Conservation (phyloP, 1,140 invertebrate genomes). For the Drosophila lini region DNA sequence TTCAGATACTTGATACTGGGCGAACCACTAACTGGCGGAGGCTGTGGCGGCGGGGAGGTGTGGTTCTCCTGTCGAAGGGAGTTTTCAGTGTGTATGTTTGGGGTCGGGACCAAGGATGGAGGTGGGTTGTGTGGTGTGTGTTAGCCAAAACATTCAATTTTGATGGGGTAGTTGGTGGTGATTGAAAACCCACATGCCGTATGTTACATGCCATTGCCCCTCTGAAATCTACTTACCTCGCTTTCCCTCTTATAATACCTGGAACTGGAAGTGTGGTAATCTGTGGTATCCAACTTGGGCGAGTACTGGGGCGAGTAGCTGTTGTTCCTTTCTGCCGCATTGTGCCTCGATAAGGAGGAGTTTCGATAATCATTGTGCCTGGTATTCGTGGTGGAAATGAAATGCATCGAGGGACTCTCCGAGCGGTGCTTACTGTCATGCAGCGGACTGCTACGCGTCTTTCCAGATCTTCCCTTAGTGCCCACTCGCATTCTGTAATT, state of each 20-base stretch:
- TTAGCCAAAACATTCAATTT: conserved; percentile 77
- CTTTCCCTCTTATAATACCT: conserved; percentile 83
- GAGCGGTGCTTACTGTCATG: conserved; percentile 82
- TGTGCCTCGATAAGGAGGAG: conserved; percentile 63
- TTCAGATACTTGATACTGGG: conserved; percentile 77
- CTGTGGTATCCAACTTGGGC: conserved; percentile 75
- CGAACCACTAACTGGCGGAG: conserved; percentile 47
- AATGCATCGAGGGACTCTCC: conserved; percentile 84
- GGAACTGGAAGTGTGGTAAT: conserved; percentile 76
- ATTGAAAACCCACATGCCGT: conserved; percentile 41
- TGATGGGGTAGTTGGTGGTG: conserved; percentile 49
- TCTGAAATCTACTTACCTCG: conserved; percentile 66
- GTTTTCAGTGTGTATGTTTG: conserved; percentile 65
- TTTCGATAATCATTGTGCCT: conserved; percentile 81
- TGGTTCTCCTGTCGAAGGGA: conserved; percentile 77
- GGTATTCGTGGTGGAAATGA: conserved; percentile 73
- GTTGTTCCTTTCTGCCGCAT: conserved; percentile 66
- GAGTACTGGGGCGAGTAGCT: conserved; percentile 83
- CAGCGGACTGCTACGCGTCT: conserved; percentile 81
- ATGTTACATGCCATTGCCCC: conserved; percentile 38
- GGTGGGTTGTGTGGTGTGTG: conserved; percentile 20
- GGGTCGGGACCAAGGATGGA: conserved; percentile 22
- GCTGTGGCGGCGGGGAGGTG: conserved; percentile 61
- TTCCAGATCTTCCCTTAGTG: conserved; percentile 86
- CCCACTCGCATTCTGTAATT: conserved; percentile 88